Base-by-base conservation (phyloP, 2,888 invertebrate genomes). In the Synanthedon vespiformis region DNA sequence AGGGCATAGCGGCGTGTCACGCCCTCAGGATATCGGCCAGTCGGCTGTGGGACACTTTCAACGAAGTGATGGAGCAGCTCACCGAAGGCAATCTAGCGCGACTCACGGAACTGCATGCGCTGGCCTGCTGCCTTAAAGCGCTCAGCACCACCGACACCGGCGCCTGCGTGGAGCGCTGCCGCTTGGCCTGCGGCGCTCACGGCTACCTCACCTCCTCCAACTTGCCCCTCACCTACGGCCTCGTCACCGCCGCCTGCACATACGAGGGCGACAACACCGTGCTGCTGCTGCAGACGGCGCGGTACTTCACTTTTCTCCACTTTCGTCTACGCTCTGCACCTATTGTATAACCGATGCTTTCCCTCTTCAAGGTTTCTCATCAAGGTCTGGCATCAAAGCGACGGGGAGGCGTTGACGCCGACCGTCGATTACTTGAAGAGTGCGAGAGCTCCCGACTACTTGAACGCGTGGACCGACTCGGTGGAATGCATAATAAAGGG, bases 201-300 rank as follows among this genome's bases (percentile, higher is more conserved):
- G 98, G 98, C 12, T 98, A 94, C 80, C 94, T 95, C 93, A 89
- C 91, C 51, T 90, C 93, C 40, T 94, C 97, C 8, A 96, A 94
- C 73, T 88, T 98, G 48, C 97, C 97, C 0, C 89, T 91, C 34
- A 92, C 93, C 1, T 97, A 96, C 66, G 93, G 93, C 2, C 85
- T 93, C 62, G 91, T 92, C 5, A 94, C 95, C 0, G 97, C 97
- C 1, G 93, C 95, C 48, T 95, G 95, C 69, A 98, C 97, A 0
- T 98, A 98, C 67, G 98, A 98, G 80, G 98, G 98, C 0, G 98
- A 99, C 77, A 98, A 98, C 72, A 97, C 97, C 0, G 98, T 98
- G 2, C 86, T 98, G 70, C 80, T 95, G 51, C 83, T 98, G 51
- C 98, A 99, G 83, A 95, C 96, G 0, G 97, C 97, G 0, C 89